phyloP scores from a whole-genome alignment of 1,140 invertebrate species.

The Papilio polyxenes region DNA sequence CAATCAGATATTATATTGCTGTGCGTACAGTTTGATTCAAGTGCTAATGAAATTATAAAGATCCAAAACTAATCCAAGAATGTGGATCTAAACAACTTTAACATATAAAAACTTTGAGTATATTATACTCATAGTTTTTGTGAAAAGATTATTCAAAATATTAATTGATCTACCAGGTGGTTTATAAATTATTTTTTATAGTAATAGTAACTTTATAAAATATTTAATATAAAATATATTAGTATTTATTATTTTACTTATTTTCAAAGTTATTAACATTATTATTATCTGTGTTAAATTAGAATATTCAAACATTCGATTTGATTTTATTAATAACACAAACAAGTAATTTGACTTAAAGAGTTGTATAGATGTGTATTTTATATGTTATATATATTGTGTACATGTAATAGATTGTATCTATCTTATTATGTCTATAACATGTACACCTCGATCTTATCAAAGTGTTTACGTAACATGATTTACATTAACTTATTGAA shows the following conservation, averaged over 20 bases:
- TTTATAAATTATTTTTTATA: too few species aligned
- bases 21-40: background rate
- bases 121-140: background rate
- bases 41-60: background rate
- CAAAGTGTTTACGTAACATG: constrained; percentile 23
- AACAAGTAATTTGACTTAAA: background rate
- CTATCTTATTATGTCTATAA: constrained; percentile 14
- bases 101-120: too few species aligned
- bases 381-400: too few species aligned
- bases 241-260: too few species aligned
- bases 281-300: background rate
- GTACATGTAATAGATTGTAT: background rate
- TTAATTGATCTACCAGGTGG: too few species aligned
- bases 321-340: background rate
- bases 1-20: background rate
- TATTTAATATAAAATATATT: too few species aligned
- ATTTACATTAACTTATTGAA: constrained; percentile 26
- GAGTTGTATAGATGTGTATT: background rate
- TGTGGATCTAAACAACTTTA: background rate
- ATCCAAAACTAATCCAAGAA: background rate
- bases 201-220: too few species aligned
- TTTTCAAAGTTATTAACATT: too few species aligned
- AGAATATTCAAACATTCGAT: background rate
- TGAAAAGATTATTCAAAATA: too few species aligned
- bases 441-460: constrained; percentile 12